Conservation (phyloP, 1,140 invertebrate genomes). For the Aleiodes sp. region DNA sequence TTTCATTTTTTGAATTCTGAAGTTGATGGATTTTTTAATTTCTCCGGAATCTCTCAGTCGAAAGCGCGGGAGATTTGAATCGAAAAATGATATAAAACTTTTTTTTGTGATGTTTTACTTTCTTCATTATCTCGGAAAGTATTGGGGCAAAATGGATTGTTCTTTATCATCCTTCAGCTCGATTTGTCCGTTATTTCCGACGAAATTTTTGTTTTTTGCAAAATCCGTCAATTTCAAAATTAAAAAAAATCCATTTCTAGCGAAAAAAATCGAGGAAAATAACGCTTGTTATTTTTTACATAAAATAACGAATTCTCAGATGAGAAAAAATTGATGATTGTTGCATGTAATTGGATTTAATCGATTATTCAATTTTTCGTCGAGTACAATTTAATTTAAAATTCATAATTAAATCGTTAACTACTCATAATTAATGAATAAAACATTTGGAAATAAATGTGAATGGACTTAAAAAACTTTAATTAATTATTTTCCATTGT, state of each 20-base stretch:
- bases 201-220: constrained; percentile 4
- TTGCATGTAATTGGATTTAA: not conserved
- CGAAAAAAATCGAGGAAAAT: not conserved
- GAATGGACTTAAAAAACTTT: not conserved
- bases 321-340: not conserved
- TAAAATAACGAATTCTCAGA: not conserved
- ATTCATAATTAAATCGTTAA: not conserved
- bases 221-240: too few species aligned
- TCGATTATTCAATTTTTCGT: not conserved
- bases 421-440: not conserved
- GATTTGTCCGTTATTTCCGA: too few species aligned
- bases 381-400: not conserved
- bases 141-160: too few species aligned
- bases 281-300: not conserved
- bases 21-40: too few species aligned
- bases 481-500: too few species aligned
- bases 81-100: too few species aligned
- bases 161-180: too few species aligned
- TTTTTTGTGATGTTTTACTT: too few species aligned
- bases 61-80: too few species aligned
- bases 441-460: not conserved
- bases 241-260: not conserved
- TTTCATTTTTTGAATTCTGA: too few species aligned
- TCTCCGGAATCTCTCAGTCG: too few species aligned
- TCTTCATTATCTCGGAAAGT: too few species aligned